Percentiles rank a stretch among this genome's conserved stretches.
Conservation (phyloP, 2,888 invertebrate genomes). For the Lordiphosa fenestrarum region DNA sequence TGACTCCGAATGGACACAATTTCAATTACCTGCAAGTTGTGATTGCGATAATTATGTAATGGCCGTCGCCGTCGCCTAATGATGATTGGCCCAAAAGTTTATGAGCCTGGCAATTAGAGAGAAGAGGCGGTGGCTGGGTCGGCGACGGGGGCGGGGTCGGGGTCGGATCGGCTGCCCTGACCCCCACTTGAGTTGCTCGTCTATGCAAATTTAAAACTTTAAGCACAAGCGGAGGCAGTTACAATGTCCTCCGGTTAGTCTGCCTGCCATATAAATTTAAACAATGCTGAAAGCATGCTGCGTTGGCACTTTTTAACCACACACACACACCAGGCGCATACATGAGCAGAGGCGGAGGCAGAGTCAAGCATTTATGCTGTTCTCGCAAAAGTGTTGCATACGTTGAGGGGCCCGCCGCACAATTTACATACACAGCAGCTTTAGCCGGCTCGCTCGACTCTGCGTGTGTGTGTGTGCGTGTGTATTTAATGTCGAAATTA, state of each 20-base stretch:
- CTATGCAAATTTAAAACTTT: slow-evolving; percentile 69
- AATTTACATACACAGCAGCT: slow-evolving; percentile 57
- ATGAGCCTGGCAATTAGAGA: slow-evolving; percentile 62
- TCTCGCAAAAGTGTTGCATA: slow-evolving; percentile 64
- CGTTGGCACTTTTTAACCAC: slow-evolving; percentile 71
- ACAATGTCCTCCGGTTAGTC: slow-evolving; percentile 14
- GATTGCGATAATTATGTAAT: slow-evolving; percentile 75
- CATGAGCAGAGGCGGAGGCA: slow-evolving; percentile 26
- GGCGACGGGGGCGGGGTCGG: no score
- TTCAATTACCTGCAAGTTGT: slow-evolving; percentile 67
- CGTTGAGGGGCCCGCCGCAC: slow-evolving; percentile 52
- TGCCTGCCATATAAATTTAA: slow-evolving; percentile 66
- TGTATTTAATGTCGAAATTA: slow-evolving; percentile 76
- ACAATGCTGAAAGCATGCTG: slow-evolving; percentile 73
- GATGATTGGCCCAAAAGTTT: slow-evolving; percentile 40
- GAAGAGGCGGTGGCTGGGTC: slow-evolving; percentile 33
- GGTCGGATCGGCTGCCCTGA: slow-evolving; percentile 19
- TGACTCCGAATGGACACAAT: slow-evolving; percentile 71
- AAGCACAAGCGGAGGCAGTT: slow-evolving; percentile 58
- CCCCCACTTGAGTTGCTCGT: slow-evolving; percentile 11
- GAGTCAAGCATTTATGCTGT: slow-evolving; percentile 64
- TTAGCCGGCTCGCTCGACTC: slow-evolving; percentile 4
- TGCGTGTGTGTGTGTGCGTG: slow-evolving; percentile 40
- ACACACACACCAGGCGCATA: slow-evolving; percentile 19
- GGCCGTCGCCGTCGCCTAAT: slow-evolving; percentile 51